Evolutionary conservation across 2,113 vertebrate species (phyloP).

Genomic region (Coturnix japonica): DNA sequence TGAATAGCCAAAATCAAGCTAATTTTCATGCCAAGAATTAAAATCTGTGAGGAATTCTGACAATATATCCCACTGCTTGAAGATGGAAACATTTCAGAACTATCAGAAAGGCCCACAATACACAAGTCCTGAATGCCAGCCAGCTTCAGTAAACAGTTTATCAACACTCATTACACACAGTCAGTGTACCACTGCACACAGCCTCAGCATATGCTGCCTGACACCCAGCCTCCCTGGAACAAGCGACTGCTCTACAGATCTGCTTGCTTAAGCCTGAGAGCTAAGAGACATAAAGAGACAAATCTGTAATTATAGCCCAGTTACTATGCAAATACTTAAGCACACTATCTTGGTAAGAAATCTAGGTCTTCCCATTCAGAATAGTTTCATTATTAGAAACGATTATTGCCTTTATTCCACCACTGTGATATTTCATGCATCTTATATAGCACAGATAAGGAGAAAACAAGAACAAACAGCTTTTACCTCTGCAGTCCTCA

Average conservation of each 20-base stretch:
- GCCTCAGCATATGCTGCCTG: conserved; percentile 48
- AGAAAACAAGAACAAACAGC: conserved; percentile 66
- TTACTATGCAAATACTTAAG: conserved; percentile 55
- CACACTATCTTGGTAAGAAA: conserved; percentile 39
- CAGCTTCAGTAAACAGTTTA: conserved; percentile 55
- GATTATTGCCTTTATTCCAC: conserved; percentile 60
- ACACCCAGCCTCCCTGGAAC: conserved; percentile 30
- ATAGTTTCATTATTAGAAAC: conserved; percentile 62
- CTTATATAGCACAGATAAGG: conserved; percentile 49
- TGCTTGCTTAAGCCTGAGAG: conserved; percentile 43
- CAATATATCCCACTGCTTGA: not conserved
- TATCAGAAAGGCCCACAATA: not conserved
- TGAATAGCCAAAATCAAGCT: not conserved
- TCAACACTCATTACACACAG: conserved; percentile 66
- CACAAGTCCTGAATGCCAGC: conserved; percentile 49
- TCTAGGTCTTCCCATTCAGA: conserved; percentile 63
- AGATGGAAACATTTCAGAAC: not conserved
- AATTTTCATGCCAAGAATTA: not conserved
- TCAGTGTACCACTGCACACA: conserved; percentile 32
- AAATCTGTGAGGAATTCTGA: not conserved
- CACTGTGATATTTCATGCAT: conserved; percentile 56
- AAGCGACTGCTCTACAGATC: conserved; percentile 8
- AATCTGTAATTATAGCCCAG: conserved; percentile 63
- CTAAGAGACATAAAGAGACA: conserved; percentile 48
- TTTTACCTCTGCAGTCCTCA: conserved; percentile 52